phyloP scores from a whole-genome alignment of 1,140 invertebrate species.

The Drosophila ananassae region DNA sequence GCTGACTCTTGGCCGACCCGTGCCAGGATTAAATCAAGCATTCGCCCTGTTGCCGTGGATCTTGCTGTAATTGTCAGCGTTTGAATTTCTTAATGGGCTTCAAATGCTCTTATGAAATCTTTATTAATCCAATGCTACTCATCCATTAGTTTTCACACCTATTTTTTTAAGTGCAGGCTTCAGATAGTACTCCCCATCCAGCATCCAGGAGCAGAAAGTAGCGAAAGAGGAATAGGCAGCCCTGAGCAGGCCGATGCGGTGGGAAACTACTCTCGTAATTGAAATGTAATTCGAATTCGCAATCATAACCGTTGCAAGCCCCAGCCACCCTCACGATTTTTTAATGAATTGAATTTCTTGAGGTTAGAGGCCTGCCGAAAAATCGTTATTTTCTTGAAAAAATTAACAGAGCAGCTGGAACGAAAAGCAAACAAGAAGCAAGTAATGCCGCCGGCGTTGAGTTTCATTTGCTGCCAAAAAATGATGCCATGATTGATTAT shows the following conservation, averaged over 20 bases:
- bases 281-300: conserved; percentile 79
- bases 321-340: conserved; percentile 27
- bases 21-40: conserved; percentile 60
- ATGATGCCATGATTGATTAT: conserved; percentile 76
- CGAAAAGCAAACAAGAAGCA: conserved; percentile 20
- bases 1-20: conserved; percentile 15
- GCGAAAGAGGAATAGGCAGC: too few relatives aligned
- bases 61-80: too few relatives aligned
- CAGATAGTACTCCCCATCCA: too few relatives aligned
- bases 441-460: conserved; percentile 38
- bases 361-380: conserved; percentile 61
- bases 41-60: conserved; percentile 24
- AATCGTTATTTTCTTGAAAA: conserved; percentile 79
- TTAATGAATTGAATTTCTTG: conserved; percentile 83
- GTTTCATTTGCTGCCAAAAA: conserved; percentile 67
- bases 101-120: too few relatives aligned
- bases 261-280: conserved; percentile 71
- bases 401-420: conserved; percentile 19
- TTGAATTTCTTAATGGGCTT: too few relatives aligned
- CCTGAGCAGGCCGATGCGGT: conserved; percentile 1
- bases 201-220: too few relatives aligned
- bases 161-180: too few relatives aligned
- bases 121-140: too few relatives aligned
- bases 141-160: too few relatives aligned
- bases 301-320: conserved; percentile 43